Percentiles rank a stretch among this genome's conserved stretches.
These are phyloP conservation scores for Urocynchramus pylzowi DNA, from an alignment of 2,113 vertebrate genomes.

Conservation along the genomic window DNA sequence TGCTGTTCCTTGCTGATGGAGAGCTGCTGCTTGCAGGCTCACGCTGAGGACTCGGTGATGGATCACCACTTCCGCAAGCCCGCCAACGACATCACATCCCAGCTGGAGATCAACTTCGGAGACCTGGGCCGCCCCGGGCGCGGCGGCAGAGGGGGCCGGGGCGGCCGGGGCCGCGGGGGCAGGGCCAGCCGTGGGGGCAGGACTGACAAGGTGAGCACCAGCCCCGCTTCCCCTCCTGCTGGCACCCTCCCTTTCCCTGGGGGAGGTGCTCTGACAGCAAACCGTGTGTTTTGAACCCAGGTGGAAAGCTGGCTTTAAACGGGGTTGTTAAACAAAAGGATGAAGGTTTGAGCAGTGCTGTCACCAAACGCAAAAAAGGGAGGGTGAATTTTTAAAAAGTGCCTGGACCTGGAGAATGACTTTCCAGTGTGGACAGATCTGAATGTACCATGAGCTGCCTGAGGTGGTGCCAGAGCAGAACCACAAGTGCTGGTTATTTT, in stretches of 20 bases:
- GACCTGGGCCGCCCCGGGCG: conserved; percentile 95
- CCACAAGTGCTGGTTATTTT: not conserved
- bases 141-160: conserved; percentile 89
- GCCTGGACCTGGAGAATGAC: not conserved
- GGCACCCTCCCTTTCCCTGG: not conserved
- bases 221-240: rapidly evolving
- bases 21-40: conserved; percentile 46
- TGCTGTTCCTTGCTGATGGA: rapidly evolving
- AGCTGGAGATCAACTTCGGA: conserved; percentile 99
- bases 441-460: not conserved
- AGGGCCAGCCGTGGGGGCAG: conserved; percentile 88
- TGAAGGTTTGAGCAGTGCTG: not conserved
- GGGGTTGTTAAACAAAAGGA: not conserved
- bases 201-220: conserved; percentile 85
- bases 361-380: not conserved
- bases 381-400: not conserved
- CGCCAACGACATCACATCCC: conserved; percentile 97
- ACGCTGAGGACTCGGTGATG: conserved; percentile 83
- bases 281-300: rapidly evolving
- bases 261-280: not conserved
- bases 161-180: conserved; percentile 89
- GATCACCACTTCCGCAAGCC: conserved; percentile 99
- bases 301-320: rapidly evolving
- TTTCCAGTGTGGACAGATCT: not conserved
- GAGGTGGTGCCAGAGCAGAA: not conserved